A percentile compares a stretch with the other conserved stretches of the same genome.
phyloP scores from a whole-genome alignment of 2,113 vertebrate genomes.

The Sialia sialis region DNA sequence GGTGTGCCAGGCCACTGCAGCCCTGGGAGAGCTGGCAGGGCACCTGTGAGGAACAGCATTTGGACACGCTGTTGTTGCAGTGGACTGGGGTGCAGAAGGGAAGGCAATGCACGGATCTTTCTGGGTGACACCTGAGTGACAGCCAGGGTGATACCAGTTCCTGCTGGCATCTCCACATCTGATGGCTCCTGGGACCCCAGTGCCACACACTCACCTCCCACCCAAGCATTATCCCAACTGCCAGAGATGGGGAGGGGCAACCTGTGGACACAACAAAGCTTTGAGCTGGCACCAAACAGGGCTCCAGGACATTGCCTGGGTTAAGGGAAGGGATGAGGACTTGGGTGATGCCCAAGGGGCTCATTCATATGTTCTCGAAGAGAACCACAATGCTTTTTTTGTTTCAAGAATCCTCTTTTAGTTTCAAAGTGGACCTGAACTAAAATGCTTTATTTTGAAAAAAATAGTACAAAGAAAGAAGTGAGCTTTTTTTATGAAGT shows the following conservation, averaged over 20 bases:
- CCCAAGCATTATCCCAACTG: rapidly evolving
- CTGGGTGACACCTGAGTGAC: rapidly evolving
- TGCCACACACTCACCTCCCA: not conserved
- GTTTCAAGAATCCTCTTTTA: not conserved
- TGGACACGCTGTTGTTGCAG: rapidly evolving
- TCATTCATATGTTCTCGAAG: not conserved
- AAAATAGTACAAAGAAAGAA: not conserved
- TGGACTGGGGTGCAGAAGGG: not conserved
- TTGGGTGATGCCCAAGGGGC: not conserved
- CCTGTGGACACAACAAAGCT: not conserved
- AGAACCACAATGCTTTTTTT: not conserved
- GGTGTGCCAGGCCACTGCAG: rapidly evolving
- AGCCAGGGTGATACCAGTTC: not conserved
- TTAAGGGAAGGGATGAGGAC: not conserved
- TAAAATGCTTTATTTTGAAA: not conserved
- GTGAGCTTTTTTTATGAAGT: not conserved
- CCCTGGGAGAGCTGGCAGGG: not conserved
- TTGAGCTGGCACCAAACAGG: not conserved
- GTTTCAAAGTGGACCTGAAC: not conserved
- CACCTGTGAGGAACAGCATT: not conserved
- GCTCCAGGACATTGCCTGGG: rapidly evolving
- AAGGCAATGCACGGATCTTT: not conserved
- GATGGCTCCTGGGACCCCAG: rapidly evolving
- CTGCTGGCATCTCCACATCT: rapidly evolving
- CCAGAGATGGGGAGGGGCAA: rapidly evolving